Base-by-base conservation (phyloP, 1,140 invertebrate species). In the Mylabris phalerata region DNA sequence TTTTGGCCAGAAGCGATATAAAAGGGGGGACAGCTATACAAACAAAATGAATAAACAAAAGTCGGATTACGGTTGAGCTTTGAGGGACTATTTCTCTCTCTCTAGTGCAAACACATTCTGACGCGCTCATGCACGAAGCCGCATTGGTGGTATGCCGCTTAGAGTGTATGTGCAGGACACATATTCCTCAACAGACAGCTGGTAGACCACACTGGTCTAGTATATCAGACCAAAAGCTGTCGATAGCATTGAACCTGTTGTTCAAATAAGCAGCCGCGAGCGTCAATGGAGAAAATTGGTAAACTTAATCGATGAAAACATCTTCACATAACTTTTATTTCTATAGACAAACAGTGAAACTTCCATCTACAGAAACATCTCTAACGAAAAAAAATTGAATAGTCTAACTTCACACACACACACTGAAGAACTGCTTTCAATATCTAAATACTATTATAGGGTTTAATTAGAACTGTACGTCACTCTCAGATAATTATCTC, bases 1-100 rank as follows among this genome's bases (percentile, higher is more conserved):
- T 4, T 19, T 32, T 45, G 51, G 51, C 51, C 51, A 54, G 51
- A 42, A 45, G 51, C 51, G 51, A 46, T 55, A 62, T 58, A 32
- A 32, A 32, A 50, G 42, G 57, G 57, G 56, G 59, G 32, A 32
- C 7, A 5, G 32, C 32, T 66, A 49, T 59, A 60, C 65, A 67
- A 68, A 68, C 64, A 68, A 61, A 69, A 69, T 67, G 67, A 69
- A 69, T 69, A 69, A 69, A 69, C 67, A 69, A 66, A 69, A 63
- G 64, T 60, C 51, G 66, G 67, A 69, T 69, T 69, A 67, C 60
- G 61, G 55, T 42, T 60, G 57, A 61, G 63, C 59, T 59, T 63
- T 60, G 52, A 58, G 62, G 57, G 63, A 61, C 57, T 19, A 19
- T 19, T 19, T 19, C 19, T 32, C 32, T 57, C 52, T 60, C 49